Evolutionary conservation across 1,140 invertebrate species (phyloP), one percentile per base, ranked within the genome.

Genomic region (Cherax destructor): DNA sequence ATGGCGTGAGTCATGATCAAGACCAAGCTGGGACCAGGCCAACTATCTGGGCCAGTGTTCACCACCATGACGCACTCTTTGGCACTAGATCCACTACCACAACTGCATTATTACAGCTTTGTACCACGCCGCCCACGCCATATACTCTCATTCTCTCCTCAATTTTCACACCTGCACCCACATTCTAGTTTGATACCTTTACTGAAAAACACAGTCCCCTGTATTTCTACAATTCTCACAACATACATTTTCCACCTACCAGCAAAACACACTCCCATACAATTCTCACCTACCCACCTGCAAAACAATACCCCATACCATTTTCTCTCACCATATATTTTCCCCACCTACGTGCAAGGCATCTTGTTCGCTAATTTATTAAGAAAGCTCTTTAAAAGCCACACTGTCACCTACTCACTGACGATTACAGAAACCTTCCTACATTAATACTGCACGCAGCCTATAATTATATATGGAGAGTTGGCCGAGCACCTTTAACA

Each of bases 31-130:
- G 85, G 85, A 5, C 16, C 1, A 9, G 3, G 85, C 85, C 85
- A 86, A 86, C 24, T 86, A 78, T 78, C 65, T 49, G 5, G 56
- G 65, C 16, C 49, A 18, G 65, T 86, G 76, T 52, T 86, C 50
- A 77, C 85, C 77, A 76, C 74, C 61, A 61, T 86, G 85, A 86
- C 85, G 85, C 76, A 76, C 49, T 65, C 65, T 61, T 86, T 74
- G 85, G 74, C 78, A 74, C 41, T 52, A 5, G 7, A 65, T n/a
- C 49, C 56, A 52, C 49, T 76, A 56, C 85, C 76, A 86, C 85
- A 78, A 86, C 85, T 86, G 85, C 85, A 86, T 86, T 86, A 86
- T 86, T 86, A 86, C 85, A 78, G 85, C 76, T 86, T 86, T n/a
- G 77, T 79, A 79, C 77, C 77, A 47, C 5, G 77, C 50, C 47